These are phyloP conservation scores for Trachelus tabidus DNA, from an alignment of 2,888 invertebrate genomes.

Conservation along the genomic window DNA sequence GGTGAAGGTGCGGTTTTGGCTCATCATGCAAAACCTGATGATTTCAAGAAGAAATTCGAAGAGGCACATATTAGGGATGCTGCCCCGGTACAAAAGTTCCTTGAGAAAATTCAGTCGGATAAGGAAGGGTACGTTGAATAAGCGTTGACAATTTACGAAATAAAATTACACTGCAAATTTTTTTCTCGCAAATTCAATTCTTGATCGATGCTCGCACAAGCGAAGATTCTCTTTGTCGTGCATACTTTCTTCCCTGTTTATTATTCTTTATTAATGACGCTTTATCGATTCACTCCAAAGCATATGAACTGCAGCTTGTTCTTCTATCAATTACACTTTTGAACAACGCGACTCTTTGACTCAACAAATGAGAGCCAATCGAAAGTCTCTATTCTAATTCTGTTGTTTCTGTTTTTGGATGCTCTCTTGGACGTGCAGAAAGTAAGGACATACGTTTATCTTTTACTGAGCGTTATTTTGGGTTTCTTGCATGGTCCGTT, in stretches of 20 bases:
- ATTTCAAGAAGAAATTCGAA: constrained; percentile 86
- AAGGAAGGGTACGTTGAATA: constrained; percentile 84
- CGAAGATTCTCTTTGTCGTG: neutral
- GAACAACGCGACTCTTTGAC: neutral
- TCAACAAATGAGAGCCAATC: neutral
- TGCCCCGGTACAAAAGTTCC: constrained; percentile 87
- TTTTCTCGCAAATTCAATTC: neutral
- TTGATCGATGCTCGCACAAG: neutral
- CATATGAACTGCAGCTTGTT: neutral
- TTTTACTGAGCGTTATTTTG: constrained; percentile 7
- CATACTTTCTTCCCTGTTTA: neutral
- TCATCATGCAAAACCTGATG: constrained; percentile 88
- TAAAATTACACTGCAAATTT: neutral
- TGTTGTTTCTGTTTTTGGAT: constrained; percentile 30
- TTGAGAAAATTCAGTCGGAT: constrained; percentile 91
- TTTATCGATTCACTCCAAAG: neutral
- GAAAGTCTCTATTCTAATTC: constrained; percentile 26
- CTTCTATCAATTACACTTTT: neutral
- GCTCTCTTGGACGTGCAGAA: constrained; percentile 51
- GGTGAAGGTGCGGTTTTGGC: constrained; percentile 88
- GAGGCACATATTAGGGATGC: constrained; percentile 78
- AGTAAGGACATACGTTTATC: constrained; percentile 45
- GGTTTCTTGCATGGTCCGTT: neutral
- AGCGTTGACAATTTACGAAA: neutral
- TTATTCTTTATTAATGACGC: neutral